Base-by-base conservation (phyloP, 2,113 vertebrate species). In the Trachemys scripta region DNA sequence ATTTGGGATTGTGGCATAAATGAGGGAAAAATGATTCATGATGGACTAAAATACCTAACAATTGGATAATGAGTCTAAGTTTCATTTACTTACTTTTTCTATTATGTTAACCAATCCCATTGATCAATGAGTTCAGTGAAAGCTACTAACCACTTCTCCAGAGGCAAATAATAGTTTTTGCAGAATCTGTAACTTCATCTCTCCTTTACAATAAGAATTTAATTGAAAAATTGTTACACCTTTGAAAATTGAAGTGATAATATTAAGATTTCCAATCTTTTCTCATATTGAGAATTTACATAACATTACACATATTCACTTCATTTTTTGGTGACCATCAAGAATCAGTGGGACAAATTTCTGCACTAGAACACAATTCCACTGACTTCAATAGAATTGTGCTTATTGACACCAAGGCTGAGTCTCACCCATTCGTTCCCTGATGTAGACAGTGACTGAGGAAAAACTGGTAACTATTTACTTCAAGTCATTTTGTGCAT, bases 141-240 rank as follows among this genome's bases (percentile, higher is more conserved):
- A 75, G 82, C 54, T 38, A 84, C 42, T 35, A 79, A 76, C 76
- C 35, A 84, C 17, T 51, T 51, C 56, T 85, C 25, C 35, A 49
- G 54, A 76, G 75, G 51, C 90, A 92, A 96, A 96, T 4, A 84
- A 84, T 14, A 19, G 45, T 92, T 96, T 51, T 42, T 80, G 50
- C 50, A 80, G 85, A 89, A 95, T 35, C 51, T n/a, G 42, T 56
- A 95, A 76, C 69, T 95, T 96, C 62, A 76, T 17, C 78, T 56
- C 42, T 78, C 38, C 81, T 84, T 92, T 84, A 80, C 8, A 86
- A 87, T 90, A 90, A 80, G 20, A 72, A 83, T 72, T 93, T 85
- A 31, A 82, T 82, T 75, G 80, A 78, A 42, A 92, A 93, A 93
- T 17, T 80, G 69, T 4, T 85, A 88, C 17, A 29, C 79, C 62